Base-by-base conservation (phyloP, 2,797 vertebrate species). In the Myotis pilosus region DNA sequence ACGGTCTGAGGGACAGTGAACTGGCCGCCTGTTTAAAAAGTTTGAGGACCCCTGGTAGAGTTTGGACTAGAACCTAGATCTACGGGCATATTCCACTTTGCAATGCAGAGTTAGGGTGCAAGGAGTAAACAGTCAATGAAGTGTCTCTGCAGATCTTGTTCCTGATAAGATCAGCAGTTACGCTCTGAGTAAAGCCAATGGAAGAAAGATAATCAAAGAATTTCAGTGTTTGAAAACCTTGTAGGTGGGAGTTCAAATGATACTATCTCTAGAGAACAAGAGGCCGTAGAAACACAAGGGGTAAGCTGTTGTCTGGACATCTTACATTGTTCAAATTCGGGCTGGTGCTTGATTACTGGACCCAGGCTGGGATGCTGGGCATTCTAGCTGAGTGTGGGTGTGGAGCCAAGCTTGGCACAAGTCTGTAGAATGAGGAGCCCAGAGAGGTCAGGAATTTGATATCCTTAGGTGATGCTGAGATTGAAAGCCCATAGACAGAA, bases 201-300 rank as follows among this genome's bases (percentile, higher is more conserved):
- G 66, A 93, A 81, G 60, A 92, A 78, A 89, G 44, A 80, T 38
- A 80, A 51, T 12, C 30, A 75, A 44, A 80, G 5, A 92, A 83
- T 74, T 92, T 72, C 23, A 57, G 28, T 36, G 44, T 55, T 91
- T 92, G 71, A 72, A 95, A 95, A 74, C 12, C 4, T 38, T 89
- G 3, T 36, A 49, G 2, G 8, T 68, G 38, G 30, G 13, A 66
- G 60, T 89, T 92, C 76, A 81, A 91, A 81, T 81, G 87, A 62
- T 72, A 72, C 87, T 41, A 75, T 86, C 53, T 53, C 57, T 60
- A 49, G 62, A 81, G 53, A 87, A 57, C 2, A 80, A 89, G 86
- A 89, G 7, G 12, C 13, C 64, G 10, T 12, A 28, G 44, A 33
- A 95, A 86, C 91, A 64, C 0, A 55, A 87, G 57, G 17, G 44